A percentile compares a stretch with the other conserved stretches of the same genome.
These are phyloP conservation scores for Notamacropus eugenii DNA, from an alignment of 2,797 vertebrate species.

Conservation along the genomic window DNA sequence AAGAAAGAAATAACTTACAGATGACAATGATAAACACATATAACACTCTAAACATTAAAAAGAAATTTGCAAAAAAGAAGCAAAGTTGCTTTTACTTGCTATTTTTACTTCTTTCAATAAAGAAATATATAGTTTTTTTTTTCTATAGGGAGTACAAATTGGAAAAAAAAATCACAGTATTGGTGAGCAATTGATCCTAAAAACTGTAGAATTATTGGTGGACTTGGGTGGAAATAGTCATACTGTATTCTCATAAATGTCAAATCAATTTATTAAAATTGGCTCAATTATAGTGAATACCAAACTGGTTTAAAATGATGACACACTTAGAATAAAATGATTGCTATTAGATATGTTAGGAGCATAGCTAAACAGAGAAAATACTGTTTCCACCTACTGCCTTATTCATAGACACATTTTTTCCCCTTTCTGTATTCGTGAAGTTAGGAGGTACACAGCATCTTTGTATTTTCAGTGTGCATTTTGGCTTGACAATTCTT, in stretches of 20 bases:
- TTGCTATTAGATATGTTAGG: slow-evolving; percentile 32
- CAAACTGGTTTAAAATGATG: slow-evolving; percentile 43
- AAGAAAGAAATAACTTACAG: not conserved
- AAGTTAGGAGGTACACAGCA: slow-evolving; percentile 29
- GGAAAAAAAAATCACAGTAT: slow-evolving; percentile 24
- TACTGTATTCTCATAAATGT: slow-evolving; percentile 32
- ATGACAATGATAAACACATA: slow-evolving; percentile 16
- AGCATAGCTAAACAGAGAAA: slow-evolving; percentile 47
- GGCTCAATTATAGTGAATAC: slow-evolving; percentile 36
- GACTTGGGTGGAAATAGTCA: slow-evolving; percentile 31
- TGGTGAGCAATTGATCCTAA: slow-evolving; percentile 33
- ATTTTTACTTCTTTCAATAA: slow-evolving; percentile 32
- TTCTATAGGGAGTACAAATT: slow-evolving; percentile 43
- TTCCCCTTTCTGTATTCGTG: slow-evolving; percentile 25
- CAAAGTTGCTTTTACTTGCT: not conserved
- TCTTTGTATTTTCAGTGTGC: slow-evolving; percentile 18
- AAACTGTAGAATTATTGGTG: slow-evolving; percentile 1
- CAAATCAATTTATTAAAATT: slow-evolving; percentile 54
- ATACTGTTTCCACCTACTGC: slow-evolving; percentile 54
- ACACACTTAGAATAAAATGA: slow-evolving; percentile 46
- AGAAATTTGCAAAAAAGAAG: not conserved
- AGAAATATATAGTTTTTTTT: slow-evolving; percentile 20
- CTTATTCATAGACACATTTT: slow-evolving; percentile 32
- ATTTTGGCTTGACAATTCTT: slow-evolving; percentile 47
- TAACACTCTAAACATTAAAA: not conserved